Conservation (phyloP, 2,888 invertebrate species). For the Cosmorhoe ocellata region DNA sequence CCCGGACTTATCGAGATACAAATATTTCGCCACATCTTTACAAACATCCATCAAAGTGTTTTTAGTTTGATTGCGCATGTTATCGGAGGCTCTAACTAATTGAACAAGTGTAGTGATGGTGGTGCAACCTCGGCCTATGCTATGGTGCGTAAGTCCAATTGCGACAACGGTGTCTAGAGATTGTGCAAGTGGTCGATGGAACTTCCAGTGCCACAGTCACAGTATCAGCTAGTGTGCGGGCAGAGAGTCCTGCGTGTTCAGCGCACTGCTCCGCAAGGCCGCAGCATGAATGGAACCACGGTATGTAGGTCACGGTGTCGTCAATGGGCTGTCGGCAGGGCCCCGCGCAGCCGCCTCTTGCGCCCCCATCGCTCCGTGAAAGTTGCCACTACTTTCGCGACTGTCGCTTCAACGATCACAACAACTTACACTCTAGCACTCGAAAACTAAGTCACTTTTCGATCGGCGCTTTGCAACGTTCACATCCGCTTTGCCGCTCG, state of each 20-base stretch:
- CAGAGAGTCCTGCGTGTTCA: constrained; percentile 68
- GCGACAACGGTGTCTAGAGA: constrained; percentile 64
- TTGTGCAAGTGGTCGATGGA: constrained; percentile 74
- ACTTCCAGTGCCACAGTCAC: constrained; percentile 68
- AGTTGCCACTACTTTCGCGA: constrained; percentile 82
- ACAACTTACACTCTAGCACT: constrained; percentile 71
- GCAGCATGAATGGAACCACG: constrained; percentile 78
- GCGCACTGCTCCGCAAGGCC: constrained; percentile 57
- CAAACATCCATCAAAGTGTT: constrained; percentile 33
- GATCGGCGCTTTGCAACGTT: constrained; percentile 59
- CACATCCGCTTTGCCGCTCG: constrained; percentile 78
- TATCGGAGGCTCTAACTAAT: constrained; percentile 71
- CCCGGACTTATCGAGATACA: constrained; percentile 21
- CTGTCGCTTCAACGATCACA: constrained; percentile 53
- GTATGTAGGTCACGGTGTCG: constrained; percentile 82
- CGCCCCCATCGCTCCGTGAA: constrained; percentile 78
- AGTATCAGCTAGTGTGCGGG: constrained; percentile 56
- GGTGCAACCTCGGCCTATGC: constrained; percentile 67
- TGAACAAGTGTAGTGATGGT: constrained; percentile 75
- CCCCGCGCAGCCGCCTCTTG: constrained; percentile 70
- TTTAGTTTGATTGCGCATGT: constrained; percentile 56
- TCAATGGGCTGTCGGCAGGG: constrained; percentile 76
- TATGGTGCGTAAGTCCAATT: constrained; percentile 58
- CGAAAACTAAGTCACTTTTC: constrained; percentile 72
- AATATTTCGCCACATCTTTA: constrained; percentile 36